Evolutionary conservation across 1,140 invertebrate genomes (phyloP), one percentile per base, ranked within the genome.

Genomic region (Diploscapter pachys): DNA sequence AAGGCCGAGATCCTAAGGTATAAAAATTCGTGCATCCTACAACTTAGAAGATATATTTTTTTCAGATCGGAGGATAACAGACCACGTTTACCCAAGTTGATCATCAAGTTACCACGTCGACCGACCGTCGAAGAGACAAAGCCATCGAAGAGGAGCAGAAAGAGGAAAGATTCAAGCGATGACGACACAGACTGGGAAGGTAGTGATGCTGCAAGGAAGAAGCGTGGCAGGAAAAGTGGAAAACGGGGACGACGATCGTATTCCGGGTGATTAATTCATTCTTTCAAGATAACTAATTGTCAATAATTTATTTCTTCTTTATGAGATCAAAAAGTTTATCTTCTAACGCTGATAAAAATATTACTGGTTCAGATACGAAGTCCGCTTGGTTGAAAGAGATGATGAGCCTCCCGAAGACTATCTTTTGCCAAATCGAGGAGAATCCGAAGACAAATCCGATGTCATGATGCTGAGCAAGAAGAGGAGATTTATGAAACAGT

Each of bases 171-270:
- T 52, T 61, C 71, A 9, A 31, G 31, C 31, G 68, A 78, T 4
- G 63, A 73, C 49, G 76, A 78, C 67, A 56, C 55, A 0, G 77
- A 78, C 59, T 76, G 56, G 52, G 75, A 78, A 57, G 74, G 67
- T 48, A 64, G 57, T 9, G 64, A 56, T 13, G 5, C 9, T n/a
- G 67, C 13, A 68, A 71, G 67, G 70, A 55, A 71, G 11, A 71
- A 71, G 62, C 11, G 67, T 8, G 50, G 64, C 8, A 50, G 2
- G 50, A 67, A 71, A 71, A 5, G 8, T 9, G 8, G 57, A 71
- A 49, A 2, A 66, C 57, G 57, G 66, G 66, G 8, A 48, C n/a
- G 52, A 54, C 11, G 31, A 31, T 31, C 31, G 1, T 31, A 31
- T 31, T 68, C 66, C 48, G 66, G 66, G 66, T 68, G 2, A 52